These are phyloP conservation scores for Spodoptera frugiperda DNA, from an alignment of 1,140 invertebrate species.

Conservation along the genomic window DNA sequence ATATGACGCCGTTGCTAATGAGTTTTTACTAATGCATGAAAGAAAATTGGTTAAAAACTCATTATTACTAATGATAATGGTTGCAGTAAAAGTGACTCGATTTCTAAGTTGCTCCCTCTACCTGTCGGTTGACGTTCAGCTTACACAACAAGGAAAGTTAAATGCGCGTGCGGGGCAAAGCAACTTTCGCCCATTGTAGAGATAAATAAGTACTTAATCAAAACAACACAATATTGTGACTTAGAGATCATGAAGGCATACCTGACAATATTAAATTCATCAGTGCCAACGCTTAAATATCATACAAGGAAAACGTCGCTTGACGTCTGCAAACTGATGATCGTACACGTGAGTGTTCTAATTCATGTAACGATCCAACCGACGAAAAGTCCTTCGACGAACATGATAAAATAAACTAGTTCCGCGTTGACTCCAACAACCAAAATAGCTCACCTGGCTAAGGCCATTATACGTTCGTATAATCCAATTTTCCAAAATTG, in stretches of 20 bases:
- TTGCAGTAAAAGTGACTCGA: conserved; percentile 76
- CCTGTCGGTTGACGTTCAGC: conserved; percentile 76
- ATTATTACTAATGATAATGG: conserved; percentile 61
- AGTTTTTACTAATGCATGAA: conserved; percentile 10
- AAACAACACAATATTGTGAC: conserved; percentile 53
- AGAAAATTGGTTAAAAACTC: conserved; percentile 45
- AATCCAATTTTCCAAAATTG: conserved; percentile 83
- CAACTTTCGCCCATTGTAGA: conserved; percentile 83
- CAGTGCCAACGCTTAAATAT: conserved; percentile 27
- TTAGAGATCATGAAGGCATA: conserved; percentile 44
- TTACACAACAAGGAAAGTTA: conserved; percentile 86
- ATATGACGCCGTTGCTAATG: conserved; percentile 16
- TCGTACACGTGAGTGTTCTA: conserved; percentile 49
- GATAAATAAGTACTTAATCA: conserved; percentile 57
- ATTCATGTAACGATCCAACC: conserved; percentile 62
- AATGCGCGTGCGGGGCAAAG: conserved; percentile 77
- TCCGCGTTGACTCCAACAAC: conserved; percentile 84
- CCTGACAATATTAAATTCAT: conserved; percentile 29
- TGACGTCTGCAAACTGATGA: conserved; percentile 25
- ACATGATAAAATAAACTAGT: conserved; percentile 82
- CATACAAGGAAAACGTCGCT: conserved; percentile 41
- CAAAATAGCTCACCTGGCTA: conserved; percentile 86
- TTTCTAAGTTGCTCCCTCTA: conserved; percentile 83
- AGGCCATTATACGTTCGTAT: conserved; percentile 85
- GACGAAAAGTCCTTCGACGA: conserved; percentile 78